These are phyloP conservation scores for Apodemia mormo DNA, from an alignment of 2,888 invertebrate genomes.

Conservation along the genomic window DNA sequence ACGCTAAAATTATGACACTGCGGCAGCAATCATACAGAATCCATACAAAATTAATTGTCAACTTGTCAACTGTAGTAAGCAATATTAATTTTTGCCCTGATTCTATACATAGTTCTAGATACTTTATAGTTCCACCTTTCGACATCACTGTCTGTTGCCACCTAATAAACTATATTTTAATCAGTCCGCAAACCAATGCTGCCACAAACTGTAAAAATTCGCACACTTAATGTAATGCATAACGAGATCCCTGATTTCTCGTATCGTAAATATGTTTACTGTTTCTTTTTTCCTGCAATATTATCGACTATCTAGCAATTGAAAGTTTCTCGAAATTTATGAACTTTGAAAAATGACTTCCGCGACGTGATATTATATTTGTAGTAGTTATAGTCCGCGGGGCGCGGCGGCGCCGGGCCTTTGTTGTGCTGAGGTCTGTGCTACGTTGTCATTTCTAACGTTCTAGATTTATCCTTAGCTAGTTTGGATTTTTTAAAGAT, in stretches of 20 bases:
- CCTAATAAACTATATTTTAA: too few species aligned
- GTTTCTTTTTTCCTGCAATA: neutral
- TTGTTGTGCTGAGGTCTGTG: neutral
- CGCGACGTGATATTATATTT: slow-evolving; percentile 7
- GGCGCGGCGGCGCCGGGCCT: neutral
- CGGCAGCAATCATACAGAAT: too few species aligned
- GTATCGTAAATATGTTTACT: neutral
- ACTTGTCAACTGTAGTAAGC: too few species aligned
- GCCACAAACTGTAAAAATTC: neutral
- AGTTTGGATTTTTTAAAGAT: too few species aligned
- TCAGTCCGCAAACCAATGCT: neutral
- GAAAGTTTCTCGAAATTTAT: neutral
- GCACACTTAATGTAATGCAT: neutral
- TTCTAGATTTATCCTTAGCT: neutral
- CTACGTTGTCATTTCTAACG: neutral
- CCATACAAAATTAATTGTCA: too few species aligned
- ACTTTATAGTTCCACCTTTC: too few species aligned
- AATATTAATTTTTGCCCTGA: too few species aligned
- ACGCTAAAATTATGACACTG: too few species aligned
- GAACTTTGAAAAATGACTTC: slow-evolving; percentile 11
- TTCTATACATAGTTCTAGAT: too few species aligned
- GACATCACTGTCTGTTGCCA: too few species aligned
- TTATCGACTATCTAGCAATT: neutral
- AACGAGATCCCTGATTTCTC: neutral
- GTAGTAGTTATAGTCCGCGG: neutral